Evolutionary conservation across 2,888 invertebrate species (phyloP), one percentile per base, ranked within the genome.

Genomic region (Leucoma salicis): DNA sequence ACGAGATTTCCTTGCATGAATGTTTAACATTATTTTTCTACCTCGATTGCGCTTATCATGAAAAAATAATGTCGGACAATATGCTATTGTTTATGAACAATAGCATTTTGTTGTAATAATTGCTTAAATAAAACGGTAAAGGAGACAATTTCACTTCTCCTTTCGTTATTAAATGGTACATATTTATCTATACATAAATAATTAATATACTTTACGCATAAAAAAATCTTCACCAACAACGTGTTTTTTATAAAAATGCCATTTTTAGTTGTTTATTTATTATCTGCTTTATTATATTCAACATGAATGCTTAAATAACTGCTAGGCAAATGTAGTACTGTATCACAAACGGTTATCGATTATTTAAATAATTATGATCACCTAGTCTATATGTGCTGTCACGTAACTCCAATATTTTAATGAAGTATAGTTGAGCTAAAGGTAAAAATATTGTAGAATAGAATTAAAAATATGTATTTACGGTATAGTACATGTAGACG

Each of bases 1-100:
- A 89, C 88, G 88, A 89, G 88, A 89, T 89, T 89, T 88, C 82
- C 85, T 86, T 86, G 88, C 88, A 88, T 88, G 87, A 84, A 84
- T 82, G 77, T 82, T 61, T 78, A 67, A 66, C 68, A 66, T 55
- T 40, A 38, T 55, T 54, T 65, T 58, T 62, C 52, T 51, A 35
- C 52, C 36, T 48, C 46, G 46, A 44, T 40, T 45, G 35, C 44
- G 55, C 57, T 57, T 59, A 35, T 40, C 37, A 21, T 21, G 8
- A 1, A 21, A 21, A 16, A 4, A 16, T 16, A 21, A 2, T 5
- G 6, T n/a, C n/a, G 8, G 21, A 21, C 6, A 21, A 3, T 5
- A 21, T 21, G n/a, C n/a, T n/a, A n/a, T n/a, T n/a, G n/a, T n/a
- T n/a, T n/a, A n/a, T n/a, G n/a, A n/a, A n/a, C 8, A 21, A 21